Conservation (phyloP, 2,797 vertebrate genomes). For the Aselliscus stoliczkanus region DNA sequence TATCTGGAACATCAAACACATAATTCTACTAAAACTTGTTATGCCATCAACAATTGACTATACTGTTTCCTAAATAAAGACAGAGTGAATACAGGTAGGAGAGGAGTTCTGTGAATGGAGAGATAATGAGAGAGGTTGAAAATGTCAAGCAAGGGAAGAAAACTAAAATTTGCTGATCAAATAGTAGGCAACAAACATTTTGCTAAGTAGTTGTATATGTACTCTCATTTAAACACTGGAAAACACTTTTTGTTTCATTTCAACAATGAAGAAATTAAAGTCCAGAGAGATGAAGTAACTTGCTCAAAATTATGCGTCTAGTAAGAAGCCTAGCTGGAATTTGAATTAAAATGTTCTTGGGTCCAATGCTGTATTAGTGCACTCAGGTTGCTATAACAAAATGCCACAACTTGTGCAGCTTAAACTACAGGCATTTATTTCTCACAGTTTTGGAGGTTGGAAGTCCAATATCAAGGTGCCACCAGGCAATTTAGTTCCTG, state of each 20-base stretch:
- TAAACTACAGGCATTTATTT: background rate
- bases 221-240: background rate
- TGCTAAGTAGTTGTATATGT: background rate
- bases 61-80: background rate
- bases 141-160: background rate
- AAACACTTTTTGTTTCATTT: background rate
- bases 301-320: background rate
- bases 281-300: background rate
- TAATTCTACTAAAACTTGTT: background rate
- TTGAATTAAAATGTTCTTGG: background rate
- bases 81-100: background rate
- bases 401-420: background rate
- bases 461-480: background rate
- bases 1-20: background rate
- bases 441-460: background rate
- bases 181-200: background rate
- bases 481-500: background rate
- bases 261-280: background rate
- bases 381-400: background rate
- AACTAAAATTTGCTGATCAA: background rate
- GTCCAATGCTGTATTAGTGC: background rate
- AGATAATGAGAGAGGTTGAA: background rate
- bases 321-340: background rate
- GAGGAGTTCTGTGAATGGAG: background rate
- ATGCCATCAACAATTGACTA: background rate